Base-by-base conservation (phyloP, 1,140 invertebrate genomes). In the Tachypleus tridentatus region DNA sequence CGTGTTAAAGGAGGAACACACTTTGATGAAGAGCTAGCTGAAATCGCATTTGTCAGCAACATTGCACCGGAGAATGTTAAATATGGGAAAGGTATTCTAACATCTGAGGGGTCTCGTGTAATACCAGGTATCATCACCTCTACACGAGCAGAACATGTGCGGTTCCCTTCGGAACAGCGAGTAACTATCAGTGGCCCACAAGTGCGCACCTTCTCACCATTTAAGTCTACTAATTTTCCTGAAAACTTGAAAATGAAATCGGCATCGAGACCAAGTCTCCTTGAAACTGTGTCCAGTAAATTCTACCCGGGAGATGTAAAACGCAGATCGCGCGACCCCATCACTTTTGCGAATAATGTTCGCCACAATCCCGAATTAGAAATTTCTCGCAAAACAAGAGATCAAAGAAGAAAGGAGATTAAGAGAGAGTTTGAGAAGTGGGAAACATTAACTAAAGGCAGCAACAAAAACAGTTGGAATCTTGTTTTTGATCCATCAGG, bases 401-500 rank as follows among this genome's bases (percentile, higher is more conserved):
- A 69, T 51, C 64, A 63, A 51, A 78, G 83, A 73, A 76, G 82
- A 67, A 82, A 83, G 79, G 81, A 87, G 76, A 71, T 84, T 69
- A 80, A 84, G 74, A 81, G 83, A 69, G 88, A 87, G 80, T 73
- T 85, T 78, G 73, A 77, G 51, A 76, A 76, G 65, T 76, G 76
- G 73, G 76, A 77, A 57, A 72, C 72, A 2, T 72, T 70, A 47
- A 72, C 73, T 4, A 72, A 70, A 11, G 74, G 71, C 6, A 67
- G 67, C n/a, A 61, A 64, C 49, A 67, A 82, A 4, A 84, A 86
- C 65, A 86, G 88, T 72, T 92, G 90, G 87, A 90, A 89, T 51
- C 93, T 95, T 78, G 91, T 73, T 5, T 73, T 73, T 60, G 72
- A 73, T 63, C 72, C 72, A 10, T 89, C 91, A 62, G 91, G 91